phyloP scores from a whole-genome alignment of 2,888 invertebrate species.

The Polyommatus iphigenia region DNA sequence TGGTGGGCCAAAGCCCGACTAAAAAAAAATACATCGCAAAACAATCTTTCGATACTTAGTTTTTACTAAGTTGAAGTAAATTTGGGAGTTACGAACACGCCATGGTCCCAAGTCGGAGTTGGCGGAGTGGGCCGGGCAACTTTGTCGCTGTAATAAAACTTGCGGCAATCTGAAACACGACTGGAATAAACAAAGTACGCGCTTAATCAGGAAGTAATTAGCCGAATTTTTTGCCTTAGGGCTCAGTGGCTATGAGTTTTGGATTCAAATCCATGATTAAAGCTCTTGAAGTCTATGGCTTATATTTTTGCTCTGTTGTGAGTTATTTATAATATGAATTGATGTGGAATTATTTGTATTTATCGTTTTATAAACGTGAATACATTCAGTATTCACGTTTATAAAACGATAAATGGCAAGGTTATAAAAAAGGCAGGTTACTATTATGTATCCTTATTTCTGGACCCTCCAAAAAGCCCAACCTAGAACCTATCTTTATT shows the following conservation, averaged over 20 bases:
- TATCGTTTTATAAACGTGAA: too few relatives aligned
- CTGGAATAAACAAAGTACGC: constrained; percentile 40
- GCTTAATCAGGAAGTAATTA: constrained; percentile 33
- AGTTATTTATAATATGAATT: too few relatives aligned
- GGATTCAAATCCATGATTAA: neutral
- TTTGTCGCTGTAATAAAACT: constrained; percentile 54
- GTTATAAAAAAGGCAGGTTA: too few relatives aligned
- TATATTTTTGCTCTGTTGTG: too few relatives aligned
- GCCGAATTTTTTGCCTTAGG: neutral
- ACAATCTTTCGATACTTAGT: neutral
- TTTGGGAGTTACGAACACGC: constrained; percentile 44
- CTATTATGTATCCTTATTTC: too few relatives aligned
- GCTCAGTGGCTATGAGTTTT: neutral
- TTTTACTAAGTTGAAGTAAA: constrained; percentile 34
- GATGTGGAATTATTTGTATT: too few relatives aligned
- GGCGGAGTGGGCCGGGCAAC: constrained; percentile 47
- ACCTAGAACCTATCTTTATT: too few relatives aligned
- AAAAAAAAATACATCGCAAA: too few relatives aligned
- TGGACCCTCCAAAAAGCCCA: too few relatives aligned
- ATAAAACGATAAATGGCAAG: too few relatives aligned
- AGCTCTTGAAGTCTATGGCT: neutral
- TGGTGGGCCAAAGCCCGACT: too few relatives aligned
- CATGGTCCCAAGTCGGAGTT: constrained; percentile 44
- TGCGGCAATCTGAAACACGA: constrained; percentile 50
- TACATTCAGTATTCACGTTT: too few relatives aligned